These are phyloP conservation scores for Vanessa atalanta DNA, from an alignment of 1,140 invertebrate genomes.

Conservation along the genomic window DNA sequence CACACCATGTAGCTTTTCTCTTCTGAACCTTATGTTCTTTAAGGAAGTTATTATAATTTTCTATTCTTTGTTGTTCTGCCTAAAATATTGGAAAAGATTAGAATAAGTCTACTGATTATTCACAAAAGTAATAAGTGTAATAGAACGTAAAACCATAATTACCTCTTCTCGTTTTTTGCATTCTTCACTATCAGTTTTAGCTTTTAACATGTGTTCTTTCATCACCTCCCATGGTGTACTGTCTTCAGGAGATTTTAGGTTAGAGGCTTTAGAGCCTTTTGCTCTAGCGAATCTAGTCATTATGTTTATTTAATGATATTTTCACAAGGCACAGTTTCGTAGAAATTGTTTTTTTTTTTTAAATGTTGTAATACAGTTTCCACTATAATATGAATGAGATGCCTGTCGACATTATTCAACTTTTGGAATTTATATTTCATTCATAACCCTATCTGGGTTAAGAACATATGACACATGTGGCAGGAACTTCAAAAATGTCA, in stretches of 20 bases:
- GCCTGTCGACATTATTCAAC: too few species aligned
- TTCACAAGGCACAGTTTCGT: neutral
- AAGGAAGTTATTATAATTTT: slow-evolving; percentile 81
- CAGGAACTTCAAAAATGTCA: too few species aligned
- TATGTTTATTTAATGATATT: slow-evolving; percentile 19
- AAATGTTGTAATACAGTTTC: too few species aligned
- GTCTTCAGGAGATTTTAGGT: slow-evolving; percentile 84
- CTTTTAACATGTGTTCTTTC: slow-evolving; percentile 83
- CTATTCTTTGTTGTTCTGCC: slow-evolving; percentile 76
- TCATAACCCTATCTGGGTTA: too few species aligned
- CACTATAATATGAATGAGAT: too few species aligned
- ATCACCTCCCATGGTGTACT: slow-evolving; percentile 87
- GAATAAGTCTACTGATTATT: neutral
- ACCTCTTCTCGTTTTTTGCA: slow-evolving; percentile 76
- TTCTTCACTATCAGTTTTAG: slow-evolving; percentile 71
- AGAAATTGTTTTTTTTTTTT: too few species aligned
- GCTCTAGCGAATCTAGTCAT: slow-evolving; percentile 89
- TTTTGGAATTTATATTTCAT: too few species aligned
- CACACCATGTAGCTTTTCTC: slow-evolving; percentile 79
- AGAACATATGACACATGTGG: too few species aligned
- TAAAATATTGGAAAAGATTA: slow-evolving; percentile 36
- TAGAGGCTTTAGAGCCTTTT: slow-evolving; percentile 87
- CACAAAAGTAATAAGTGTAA: slow-evolving; percentile 13
- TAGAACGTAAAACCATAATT: slow-evolving; percentile 3
- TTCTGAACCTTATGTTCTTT: slow-evolving; percentile 78